Evolutionary conservation across 2,888 invertebrate species (phyloP), one percentile per base, ranked within the genome.

Genomic region (Brassicogethes aeneus): DNA sequence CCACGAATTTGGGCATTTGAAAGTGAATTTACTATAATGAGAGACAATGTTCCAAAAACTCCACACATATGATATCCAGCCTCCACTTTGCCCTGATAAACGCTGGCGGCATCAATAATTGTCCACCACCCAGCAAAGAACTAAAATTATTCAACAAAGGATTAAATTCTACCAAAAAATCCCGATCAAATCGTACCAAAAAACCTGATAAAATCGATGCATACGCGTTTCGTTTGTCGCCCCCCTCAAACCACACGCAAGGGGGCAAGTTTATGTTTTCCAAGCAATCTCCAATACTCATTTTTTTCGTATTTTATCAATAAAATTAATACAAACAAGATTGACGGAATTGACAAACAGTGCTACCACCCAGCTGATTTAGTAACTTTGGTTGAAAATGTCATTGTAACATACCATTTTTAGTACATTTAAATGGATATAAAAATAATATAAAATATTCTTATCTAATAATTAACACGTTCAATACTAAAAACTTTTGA

Each of bases 121-220:
- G 94, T 81, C 99, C 97, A 99, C 96, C 97, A 97, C 37, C 95
- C 97, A 54, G 82, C 71, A 59, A 93, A 95, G 71, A 97, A 97
- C 93, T 94, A 61, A 38, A 70, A 69, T n/a, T n/a, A n/a, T n/a
- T n/a, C n/a, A n/a, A 49, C 45, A 48, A 47, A 44, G 36, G 7
- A 30, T 40, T 32, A 34, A 16, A 37, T 35, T 75, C 72, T 73
- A 95, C 95, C 79, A 97, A 70, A 51, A 85, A 71, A 51, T 95
- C 95, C 33, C 12, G 29, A 40, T 41, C 38, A 34, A 16, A 37
- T 35, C 75, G 71, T 73, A 95, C 95, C 79, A 97, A 70, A 51
- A 85, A 71, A 51, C 95, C 95, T 46, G 96, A 79, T 33, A 84
- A 66, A 55, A 95, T 80, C 2, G 96, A 85, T 2, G 89, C 84